Base-by-base conservation (phyloP, 1,140 invertebrate species). In the Danaus plexippus region DNA sequence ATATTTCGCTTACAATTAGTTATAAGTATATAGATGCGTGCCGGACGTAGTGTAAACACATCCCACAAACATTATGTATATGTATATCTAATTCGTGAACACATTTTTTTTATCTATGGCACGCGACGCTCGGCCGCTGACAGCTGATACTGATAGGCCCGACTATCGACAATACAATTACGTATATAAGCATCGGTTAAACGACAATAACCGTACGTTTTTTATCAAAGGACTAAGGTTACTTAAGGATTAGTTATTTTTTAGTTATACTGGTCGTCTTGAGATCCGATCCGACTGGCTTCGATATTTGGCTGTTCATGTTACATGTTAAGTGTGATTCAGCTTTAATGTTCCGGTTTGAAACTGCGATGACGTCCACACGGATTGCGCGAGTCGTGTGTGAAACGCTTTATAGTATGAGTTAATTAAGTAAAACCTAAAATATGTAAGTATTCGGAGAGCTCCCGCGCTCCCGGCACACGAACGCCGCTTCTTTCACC, bases 41-140 rank as follows among this genome's bases (percentile, higher is more conserved):
- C 22, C 22, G 22, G 22, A 32, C 22, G 52, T 59, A 69, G 64
- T 70, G 78, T 80, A 67, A 75, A 76, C 73, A 83, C 66, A 63
- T 58, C 68, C 73, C 67, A 69, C 52, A 65, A 63, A 66, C 59
- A 72, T 69, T 67, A 66, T 74, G 73, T 63, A 66, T 77, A 77
- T 61, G 77, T 72, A 63, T 32, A 71, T 75, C 70, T 77, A 80
- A 78, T 67, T 72, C 75, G 64, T 81, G 80, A 84, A 84, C 80
- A 84, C 80, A 84, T 84, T 81, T 82, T 59, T 73, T 76, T 79
- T 79, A 82, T 77, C 83, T 83, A 81, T 85, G 80, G 73, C 75
- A 71, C 70, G 67, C 64, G 49, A 54, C 49, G 48, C 51, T 54
- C 63, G 57, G 47, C 54, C 11, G 51, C 43, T 52, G 22, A 32